Evolutionary conservation across 2,797 vertebrate species (phyloP).

Genomic region (Gadopsis marmoratus): DNA sequence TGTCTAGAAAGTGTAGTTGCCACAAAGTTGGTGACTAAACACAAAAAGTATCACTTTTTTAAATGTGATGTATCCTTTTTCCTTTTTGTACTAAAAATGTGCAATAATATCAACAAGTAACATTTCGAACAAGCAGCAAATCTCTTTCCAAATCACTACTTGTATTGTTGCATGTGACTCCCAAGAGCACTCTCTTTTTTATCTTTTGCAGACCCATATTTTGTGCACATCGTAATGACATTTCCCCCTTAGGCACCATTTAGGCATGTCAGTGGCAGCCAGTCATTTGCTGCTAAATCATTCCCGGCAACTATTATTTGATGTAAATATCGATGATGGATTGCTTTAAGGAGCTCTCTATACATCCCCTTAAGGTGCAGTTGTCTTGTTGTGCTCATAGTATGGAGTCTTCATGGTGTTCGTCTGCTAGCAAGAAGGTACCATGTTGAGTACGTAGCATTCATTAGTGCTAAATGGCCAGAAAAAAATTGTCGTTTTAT

Average conservation of each 20-base stretch:
- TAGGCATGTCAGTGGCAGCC: conserved; percentile 45
- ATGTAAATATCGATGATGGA: conserved; percentile 48
- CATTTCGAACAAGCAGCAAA: background rate
- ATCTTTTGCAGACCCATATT: conserved; percentile 4
- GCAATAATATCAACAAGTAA: background rate
- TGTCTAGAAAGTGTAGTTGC: background rate
- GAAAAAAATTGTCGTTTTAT: background rate
- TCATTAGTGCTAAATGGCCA: background rate
- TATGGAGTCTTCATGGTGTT: background rate
- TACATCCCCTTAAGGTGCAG: background rate
- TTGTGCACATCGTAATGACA: conserved; percentile 41
- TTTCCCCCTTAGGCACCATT: conserved; percentile 49
- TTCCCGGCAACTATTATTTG: conserved; percentile 51
- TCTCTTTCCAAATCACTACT: conserved; percentile 1
- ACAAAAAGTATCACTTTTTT: background rate
- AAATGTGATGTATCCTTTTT: no score
- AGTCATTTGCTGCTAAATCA: conserved; percentile 50
- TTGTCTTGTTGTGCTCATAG: conserved; percentile 5
- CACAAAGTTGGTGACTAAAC: background rate
- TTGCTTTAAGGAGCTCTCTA: conserved; percentile 30
- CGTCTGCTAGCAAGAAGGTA: background rate
- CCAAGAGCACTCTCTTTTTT: background rate
- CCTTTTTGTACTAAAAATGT: background rate
- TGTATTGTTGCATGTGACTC: background rate
- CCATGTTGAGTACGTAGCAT: background rate